phyloP scores from a whole-genome alignment of 1,140 invertebrate genomes.

The Caerostris darwini region DNA sequence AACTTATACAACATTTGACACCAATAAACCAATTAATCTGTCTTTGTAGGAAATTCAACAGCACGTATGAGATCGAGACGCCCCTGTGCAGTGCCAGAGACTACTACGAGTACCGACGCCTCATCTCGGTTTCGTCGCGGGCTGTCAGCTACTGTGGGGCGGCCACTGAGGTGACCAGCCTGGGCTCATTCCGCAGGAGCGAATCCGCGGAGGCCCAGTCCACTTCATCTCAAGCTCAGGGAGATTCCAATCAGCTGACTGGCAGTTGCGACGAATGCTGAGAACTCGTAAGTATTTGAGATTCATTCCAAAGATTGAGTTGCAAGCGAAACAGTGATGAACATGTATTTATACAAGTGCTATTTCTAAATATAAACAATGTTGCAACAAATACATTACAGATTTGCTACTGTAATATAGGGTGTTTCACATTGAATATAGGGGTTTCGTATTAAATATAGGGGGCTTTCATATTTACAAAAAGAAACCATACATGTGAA shows the following conservation, averaged over 20 bases:
- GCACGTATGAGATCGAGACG: constrained; percentile 94
- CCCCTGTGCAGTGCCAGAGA: constrained; percentile 94
- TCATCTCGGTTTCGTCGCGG: constrained; percentile 36
- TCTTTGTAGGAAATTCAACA: constrained; percentile 89
- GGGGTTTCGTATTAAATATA: too few relatives aligned
- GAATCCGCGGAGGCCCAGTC: constrained; percentile 62
- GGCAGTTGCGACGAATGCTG: constrained; percentile 68
- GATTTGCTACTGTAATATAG: too few relatives aligned
- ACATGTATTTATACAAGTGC: too few relatives aligned
- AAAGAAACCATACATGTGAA: too few relatives aligned
- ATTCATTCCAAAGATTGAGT: too few relatives aligned
- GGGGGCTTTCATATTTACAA: too few relatives aligned
- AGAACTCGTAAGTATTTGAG: neutral
- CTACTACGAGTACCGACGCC: constrained; percentile 85
- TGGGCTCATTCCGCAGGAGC: constrained; percentile 59
- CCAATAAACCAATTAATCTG: neutral
- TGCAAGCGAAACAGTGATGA: too few relatives aligned
- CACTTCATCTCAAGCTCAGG: constrained; percentile 8
- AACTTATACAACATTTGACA: neutral
- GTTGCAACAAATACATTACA: too few relatives aligned
- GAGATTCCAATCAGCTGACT: neutral
- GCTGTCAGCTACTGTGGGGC: constrained; percentile 67
- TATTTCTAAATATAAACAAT: too few relatives aligned
- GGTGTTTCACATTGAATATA: too few relatives aligned
- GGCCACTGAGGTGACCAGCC: constrained; percentile 50